Percentiles rank a stretch among this genome's conserved stretches.
Conservation (phyloP, 1,140 invertebrate species). For the Drosophila sturtevanti region DNA sequence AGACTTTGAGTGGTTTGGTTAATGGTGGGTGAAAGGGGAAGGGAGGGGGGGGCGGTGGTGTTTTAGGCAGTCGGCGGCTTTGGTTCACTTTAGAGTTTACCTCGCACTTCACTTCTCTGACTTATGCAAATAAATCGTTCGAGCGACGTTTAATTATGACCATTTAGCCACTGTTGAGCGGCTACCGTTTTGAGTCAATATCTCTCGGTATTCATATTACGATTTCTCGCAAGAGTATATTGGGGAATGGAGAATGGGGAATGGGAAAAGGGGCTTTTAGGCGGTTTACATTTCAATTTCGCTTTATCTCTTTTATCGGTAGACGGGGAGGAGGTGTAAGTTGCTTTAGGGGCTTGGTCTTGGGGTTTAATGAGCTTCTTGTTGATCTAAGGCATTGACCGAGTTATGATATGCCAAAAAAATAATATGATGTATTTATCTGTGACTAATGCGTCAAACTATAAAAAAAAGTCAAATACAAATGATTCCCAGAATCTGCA, state of each 20-base stretch:
- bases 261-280: slow-evolving; percentile 11
- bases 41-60: no score
- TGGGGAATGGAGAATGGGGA: not conserved
- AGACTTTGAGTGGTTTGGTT: not conserved
- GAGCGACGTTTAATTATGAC: slow-evolving; percentile 53
- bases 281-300: slow-evolving; percentile 27
- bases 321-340: not conserved
- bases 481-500: not conserved
- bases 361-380: slow-evolving; percentile 42
- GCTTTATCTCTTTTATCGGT: not conserved
- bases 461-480: not conserved
- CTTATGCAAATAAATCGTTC: slow-evolving; percentile 45
- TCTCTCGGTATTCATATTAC: not conserved
- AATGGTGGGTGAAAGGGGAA: not conserved
- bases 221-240: not conserved
- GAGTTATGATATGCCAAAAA: slow-evolving; percentile 41
- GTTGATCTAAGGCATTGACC: slow-evolving; percentile 53
- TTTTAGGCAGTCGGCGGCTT: not conserved
- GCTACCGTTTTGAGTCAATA: slow-evolving; percentile 63
- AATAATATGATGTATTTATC: not conserved
- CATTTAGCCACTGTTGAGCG: slow-evolving; percentile 64
- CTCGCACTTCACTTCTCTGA: slow-evolving; percentile 30
- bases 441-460: slow-evolving; percentile 15
- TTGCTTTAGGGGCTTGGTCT: slow-evolving; percentile 27
- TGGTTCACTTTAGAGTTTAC: slow-evolving; percentile 21